Base-by-base conservation (phyloP, 2,888 invertebrate genomes). In the Aethes cnicana region DNA sequence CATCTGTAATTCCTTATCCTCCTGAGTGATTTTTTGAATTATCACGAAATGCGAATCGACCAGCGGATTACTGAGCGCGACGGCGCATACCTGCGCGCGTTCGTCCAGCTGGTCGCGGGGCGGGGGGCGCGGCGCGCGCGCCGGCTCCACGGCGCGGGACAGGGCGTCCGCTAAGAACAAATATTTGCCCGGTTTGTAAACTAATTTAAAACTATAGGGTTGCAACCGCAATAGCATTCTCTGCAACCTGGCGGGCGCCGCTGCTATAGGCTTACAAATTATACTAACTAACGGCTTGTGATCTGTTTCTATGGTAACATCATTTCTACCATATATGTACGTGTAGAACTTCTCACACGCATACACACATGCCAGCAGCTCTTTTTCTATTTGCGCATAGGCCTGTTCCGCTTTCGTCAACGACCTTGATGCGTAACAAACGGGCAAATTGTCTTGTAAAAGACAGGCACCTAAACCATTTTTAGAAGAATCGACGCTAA, bases 401-500 rank as follows among this genome's bases (percentile, higher is more conserved):
- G 36, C 36, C 16, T 28, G 17, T 25, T 41, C 26, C 6, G 21
- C 12, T 4, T 36, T 36, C 4, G 36, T 21, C 11, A 36, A 12
- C 3, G 36, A 36, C 8, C 36, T 52, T 7, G 43, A 46, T 58
- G 63, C 39, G 54, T 39, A 14, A 61, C 39, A 41, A 42, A 55
- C 14, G 47, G 60, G 14, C 60, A 60, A 18, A 59, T 28, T 28
- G 11, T 28, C 11, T 9, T 28, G 28, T 9, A 28, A 9, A 9
- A 28, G 5, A 28, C 28, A 28, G 5, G 9, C 28, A 0, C 28
- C 28, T 28, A 28, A 30, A 2, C 58, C 59, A 44, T 37, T 32
- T n/a, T 54, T 55, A 21, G 49, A 53, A 0, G 59, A 53, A 37
- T 61, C 61, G 1, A 57, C 60, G 17, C 56, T 55, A 16, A 61